Conservation (phyloP, 2,797 vertebrate genomes). For the Lycodopsis pacificus region DNA sequence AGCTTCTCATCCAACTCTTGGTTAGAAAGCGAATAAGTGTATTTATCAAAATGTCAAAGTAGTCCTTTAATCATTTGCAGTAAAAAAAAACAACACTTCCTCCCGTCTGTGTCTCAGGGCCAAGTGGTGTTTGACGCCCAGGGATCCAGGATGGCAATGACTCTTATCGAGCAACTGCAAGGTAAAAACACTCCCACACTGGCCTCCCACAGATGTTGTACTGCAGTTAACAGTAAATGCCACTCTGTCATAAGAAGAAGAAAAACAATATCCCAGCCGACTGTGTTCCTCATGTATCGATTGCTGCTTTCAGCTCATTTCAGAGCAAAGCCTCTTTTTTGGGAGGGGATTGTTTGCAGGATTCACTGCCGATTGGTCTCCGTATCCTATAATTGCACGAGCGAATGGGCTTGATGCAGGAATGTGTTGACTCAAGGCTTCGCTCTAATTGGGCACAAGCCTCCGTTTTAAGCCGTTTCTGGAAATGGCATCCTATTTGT, state of each 20-base stretch:
- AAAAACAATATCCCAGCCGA: constrained; percentile 12
- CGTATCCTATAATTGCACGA: constrained; percentile 45
- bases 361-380: constrained; percentile 37
- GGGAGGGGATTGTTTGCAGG: not conserved
- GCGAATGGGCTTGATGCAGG: constrained; percentile 33
- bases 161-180: constrained; percentile 96
- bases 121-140: constrained; percentile 98
- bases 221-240: constrained; percentile 33
- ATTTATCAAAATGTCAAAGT: constrained; percentile 9
- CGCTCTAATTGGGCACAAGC: constrained; percentile 71
- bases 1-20: not conserved
- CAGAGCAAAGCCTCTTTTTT: constrained; percentile 6
- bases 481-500: constrained; percentile 74
- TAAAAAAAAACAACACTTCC: constrained; percentile 2
- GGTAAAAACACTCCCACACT: constrained; percentile 73
- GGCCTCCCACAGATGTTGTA: constrained; percentile 8
- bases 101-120: constrained; percentile 82
- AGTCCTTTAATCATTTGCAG: constrained; percentile 10
- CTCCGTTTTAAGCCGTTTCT: constrained; percentile 64
- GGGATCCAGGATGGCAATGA: constrained; percentile 99
- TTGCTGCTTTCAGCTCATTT: constrained; percentile 19
- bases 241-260: constrained; percentile 25
- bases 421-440: constrained; percentile 61
- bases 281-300: constrained; percentile 42
- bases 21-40: constrained; percentile 1